Percentiles rank a stretch among this genome's conserved stretches.
phyloP scores from a whole-genome alignment of 2,113 vertebrate species.

The Tautogolabrus adspersus region DNA sequence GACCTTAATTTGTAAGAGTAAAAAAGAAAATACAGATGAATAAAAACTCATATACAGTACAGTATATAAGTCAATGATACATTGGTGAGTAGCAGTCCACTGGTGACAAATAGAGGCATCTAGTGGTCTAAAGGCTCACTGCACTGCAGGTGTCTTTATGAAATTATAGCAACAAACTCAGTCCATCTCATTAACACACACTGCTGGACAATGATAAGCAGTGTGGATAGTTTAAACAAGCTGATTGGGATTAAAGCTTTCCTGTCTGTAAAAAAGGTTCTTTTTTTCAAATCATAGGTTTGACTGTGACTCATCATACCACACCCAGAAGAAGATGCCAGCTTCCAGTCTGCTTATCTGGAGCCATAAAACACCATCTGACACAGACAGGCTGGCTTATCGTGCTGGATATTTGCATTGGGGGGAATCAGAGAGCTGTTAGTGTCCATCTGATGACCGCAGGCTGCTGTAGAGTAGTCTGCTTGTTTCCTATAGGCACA shows the following conservation, averaged over 20 bases:
- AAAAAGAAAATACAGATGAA: neutral
- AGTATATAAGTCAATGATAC: neutral
- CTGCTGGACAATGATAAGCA: constrained; percentile 19
- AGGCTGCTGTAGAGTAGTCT: constrained; percentile 20
- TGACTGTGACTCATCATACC: constrained; percentile 51
- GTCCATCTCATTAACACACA: neutral
- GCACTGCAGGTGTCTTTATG: constrained; percentile 37
- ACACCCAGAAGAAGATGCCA: constrained; percentile 28
- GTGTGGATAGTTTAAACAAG: neutral
- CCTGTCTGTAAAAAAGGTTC: constrained; percentile 15
- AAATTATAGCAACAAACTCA: neutral
- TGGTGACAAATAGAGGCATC: constrained; percentile 56
- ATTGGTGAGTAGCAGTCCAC: constrained; percentile 6
- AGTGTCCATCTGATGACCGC: constrained; percentile 37
- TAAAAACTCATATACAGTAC: neutral
- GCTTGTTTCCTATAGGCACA: constrained; percentile 21
- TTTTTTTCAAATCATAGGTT: constrained; percentile 25
- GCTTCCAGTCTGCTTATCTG: constrained; percentile 26
- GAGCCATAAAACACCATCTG: constrained; percentile 28
- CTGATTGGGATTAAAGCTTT: constrained; percentile 28
- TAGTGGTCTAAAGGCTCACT: constrained; percentile 60
- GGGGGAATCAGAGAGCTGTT: constrained; percentile 43
- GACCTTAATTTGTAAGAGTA: neutral
- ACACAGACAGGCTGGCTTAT: constrained; percentile 41
- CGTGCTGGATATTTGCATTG: constrained; percentile 57